Percentiles rank a stretch among this genome's conserved stretches.
These are phyloP conservation scores for Lordiphosa andalusiaca DNA, from an alignment of 2,888 invertebrate genomes.

Conservation along the genomic window DNA sequence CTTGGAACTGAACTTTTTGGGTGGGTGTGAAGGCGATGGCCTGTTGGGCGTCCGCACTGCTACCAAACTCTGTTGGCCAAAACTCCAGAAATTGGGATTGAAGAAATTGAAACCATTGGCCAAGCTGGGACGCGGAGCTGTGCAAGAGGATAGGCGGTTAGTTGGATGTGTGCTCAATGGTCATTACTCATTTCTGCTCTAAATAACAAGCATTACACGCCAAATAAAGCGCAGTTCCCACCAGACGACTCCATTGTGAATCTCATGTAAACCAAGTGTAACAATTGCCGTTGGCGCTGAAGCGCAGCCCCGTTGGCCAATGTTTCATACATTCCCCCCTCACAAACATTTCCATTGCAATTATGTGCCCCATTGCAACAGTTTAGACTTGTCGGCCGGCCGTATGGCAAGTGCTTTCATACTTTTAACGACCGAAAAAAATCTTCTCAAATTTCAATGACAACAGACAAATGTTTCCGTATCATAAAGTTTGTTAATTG, in stretches of 20 bases:
- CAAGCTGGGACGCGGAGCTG: conserved; percentile 62
- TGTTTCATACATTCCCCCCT: conserved; percentile 33
- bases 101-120: conserved; percentile 71
- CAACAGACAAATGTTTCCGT: conserved; percentile 24
- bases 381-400: conserved; percentile 13
- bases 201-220: conserved; percentile 66
- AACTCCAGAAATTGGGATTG: conserved; percentile 68
- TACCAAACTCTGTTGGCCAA: conserved; percentile 65
- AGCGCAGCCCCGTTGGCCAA: conserved; percentile 36
- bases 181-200: conserved; percentile 64
- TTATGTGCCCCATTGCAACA: conserved; percentile 41
- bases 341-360: conserved; percentile 33
- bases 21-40: conserved; percentile 47
- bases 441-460: conserved; percentile 34
- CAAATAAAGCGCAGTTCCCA: conserved; percentile 68
- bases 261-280: conserved; percentile 7
- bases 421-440: conserved; percentile 25
- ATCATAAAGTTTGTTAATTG: conserved; percentile 49
- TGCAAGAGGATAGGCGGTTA: conserved; percentile 14
- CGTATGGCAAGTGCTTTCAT: conserved; percentile 28
- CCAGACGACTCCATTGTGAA: conserved; percentile 19
- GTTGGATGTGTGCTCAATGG: conserved; percentile 49
- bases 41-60: conserved; percentile 46
- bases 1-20: conserved; percentile 56
- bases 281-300: conserved; percentile 25